phyloP scores from a whole-genome alignment of 1,140 invertebrate species.

The Zaprionus gabonicus region DNA sequence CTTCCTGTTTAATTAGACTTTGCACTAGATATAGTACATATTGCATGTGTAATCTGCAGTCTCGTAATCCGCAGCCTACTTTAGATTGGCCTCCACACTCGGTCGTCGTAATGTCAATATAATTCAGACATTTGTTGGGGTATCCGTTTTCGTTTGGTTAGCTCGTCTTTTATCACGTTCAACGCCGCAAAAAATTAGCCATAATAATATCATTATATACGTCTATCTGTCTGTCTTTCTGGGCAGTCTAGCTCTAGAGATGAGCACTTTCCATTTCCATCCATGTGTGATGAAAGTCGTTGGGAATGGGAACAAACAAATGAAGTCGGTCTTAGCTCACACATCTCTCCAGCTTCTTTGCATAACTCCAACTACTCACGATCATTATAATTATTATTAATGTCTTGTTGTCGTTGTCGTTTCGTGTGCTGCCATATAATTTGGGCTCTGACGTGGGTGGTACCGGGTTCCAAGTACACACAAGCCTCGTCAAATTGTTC shows the following conservation, averaged over 20 bases:
- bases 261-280: constrained; percentile 66
- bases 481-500: constrained; percentile 36
- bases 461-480: constrained; percentile 7
- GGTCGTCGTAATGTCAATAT: constrained; percentile 47
- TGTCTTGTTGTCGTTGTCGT: constrained; percentile 11
- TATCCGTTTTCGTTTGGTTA: constrained; percentile 51
- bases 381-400: constrained; percentile 38
- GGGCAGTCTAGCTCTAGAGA: not conserved
- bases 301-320: constrained; percentile 28
- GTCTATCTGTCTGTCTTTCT: not conserved
- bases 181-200: constrained; percentile 33
- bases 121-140: constrained; percentile 55
- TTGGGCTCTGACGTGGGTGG: constrained; percentile 56
- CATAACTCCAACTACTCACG: constrained; percentile 48
- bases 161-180: constrained; percentile 32
- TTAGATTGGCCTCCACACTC: constrained; percentile 21
- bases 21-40: not conserved
- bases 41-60: not conserved
- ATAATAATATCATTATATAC: constrained; percentile 50
- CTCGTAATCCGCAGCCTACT: constrained; percentile 16
- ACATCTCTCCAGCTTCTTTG: constrained; percentile 64
- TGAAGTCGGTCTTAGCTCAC: constrained; percentile 35
- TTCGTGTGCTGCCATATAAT: constrained; percentile 56
- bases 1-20: not conserved
- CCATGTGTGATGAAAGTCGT: constrained; percentile 46